A percentile compares a stretch with the other conserved stretches of the same genome.
Conservation (phyloP, 2,113 vertebrate species). For the Tragelaphus strepsiceros region DNA sequence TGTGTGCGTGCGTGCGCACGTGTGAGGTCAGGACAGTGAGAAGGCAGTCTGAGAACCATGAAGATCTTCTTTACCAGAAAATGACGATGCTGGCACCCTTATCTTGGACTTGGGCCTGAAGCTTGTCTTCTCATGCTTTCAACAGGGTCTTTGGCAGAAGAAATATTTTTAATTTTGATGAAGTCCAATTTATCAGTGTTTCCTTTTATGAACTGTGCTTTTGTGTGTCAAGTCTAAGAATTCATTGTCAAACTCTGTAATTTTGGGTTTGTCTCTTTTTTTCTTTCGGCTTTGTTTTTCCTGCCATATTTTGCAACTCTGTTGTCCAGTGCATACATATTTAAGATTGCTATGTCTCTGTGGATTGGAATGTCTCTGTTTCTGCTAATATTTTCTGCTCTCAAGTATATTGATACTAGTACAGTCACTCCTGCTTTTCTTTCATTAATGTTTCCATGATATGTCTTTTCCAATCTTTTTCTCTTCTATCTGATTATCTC, state of each 20-base stretch:
- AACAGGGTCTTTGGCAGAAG: neutral
- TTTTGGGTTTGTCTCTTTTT: neutral
- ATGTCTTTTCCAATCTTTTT: neutral
- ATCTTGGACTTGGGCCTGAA: neutral
- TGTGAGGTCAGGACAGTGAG: neutral
- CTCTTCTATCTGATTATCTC: neutral
- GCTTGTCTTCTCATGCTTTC: neutral
- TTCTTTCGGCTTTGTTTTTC: neutral
- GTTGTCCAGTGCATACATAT: neutral
- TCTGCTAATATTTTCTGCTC: neutral
- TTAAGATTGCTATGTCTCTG: neutral
- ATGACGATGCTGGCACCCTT: neutral
- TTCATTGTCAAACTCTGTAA: neutral
- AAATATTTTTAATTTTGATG: neutral
- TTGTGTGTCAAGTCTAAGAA: neutral
- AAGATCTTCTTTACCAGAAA: neutral
- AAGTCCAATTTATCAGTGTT: neutral
- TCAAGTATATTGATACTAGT: neutral
- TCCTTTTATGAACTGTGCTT: neutral
- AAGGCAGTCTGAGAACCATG: neutral
- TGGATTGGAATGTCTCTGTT: neutral
- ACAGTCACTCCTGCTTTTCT: neutral
- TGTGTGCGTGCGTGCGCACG: neutral
- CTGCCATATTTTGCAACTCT: neutral
- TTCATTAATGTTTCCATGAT: neutral